These are phyloP conservation scores for Elephantulus edwardii DNA, from an alignment of 2,113 vertebrate genomes.

Conservation along the genomic window DNA sequence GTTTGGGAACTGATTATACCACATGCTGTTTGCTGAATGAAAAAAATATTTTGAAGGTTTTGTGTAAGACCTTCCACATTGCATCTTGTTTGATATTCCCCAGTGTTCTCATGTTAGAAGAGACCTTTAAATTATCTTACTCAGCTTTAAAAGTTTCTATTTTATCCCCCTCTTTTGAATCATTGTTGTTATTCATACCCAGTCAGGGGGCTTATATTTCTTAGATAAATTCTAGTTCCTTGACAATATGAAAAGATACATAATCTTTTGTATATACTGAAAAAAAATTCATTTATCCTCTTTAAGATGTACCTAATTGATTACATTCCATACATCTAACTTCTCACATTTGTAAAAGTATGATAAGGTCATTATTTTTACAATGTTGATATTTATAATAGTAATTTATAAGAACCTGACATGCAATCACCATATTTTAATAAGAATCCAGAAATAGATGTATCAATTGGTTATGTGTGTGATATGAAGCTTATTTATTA, in stretches of 20 bases:
- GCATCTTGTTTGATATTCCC: not conserved
- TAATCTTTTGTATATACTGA: not conserved
- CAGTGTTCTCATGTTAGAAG: not conserved
- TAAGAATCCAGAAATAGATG: not conserved
- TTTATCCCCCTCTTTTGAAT: not conserved
- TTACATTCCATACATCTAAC: slow-evolving; percentile 9
- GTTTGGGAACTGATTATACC: not conserved
- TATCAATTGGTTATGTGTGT: not conserved
- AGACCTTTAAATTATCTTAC: slow-evolving; percentile 36
- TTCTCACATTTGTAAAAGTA: slow-evolving; percentile 2
- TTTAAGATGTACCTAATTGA: slow-evolving; percentile 9
- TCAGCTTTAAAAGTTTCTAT: not conserved
- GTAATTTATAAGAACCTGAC: slow-evolving; percentile 7
- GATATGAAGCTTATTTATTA: slow-evolving; percentile 9
- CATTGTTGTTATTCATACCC: not conserved
- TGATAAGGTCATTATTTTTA: not conserved
- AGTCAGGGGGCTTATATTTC: not conserved
- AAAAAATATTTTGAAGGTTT: slow-evolving; percentile 19
- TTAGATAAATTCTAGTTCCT: slow-evolving; percentile 11
- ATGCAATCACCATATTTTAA: not conserved
- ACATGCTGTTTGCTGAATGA: not conserved
- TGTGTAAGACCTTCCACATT: not conserved
- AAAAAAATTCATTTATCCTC: slow-evolving; percentile 44
- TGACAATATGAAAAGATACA: slow-evolving; percentile 31
- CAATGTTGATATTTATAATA: not conserved